These are phyloP conservation scores for Hapalemur alaotrensis DNA, from an alignment of 2,797 vertebrate genomes.

Conservation along the genomic window DNA sequence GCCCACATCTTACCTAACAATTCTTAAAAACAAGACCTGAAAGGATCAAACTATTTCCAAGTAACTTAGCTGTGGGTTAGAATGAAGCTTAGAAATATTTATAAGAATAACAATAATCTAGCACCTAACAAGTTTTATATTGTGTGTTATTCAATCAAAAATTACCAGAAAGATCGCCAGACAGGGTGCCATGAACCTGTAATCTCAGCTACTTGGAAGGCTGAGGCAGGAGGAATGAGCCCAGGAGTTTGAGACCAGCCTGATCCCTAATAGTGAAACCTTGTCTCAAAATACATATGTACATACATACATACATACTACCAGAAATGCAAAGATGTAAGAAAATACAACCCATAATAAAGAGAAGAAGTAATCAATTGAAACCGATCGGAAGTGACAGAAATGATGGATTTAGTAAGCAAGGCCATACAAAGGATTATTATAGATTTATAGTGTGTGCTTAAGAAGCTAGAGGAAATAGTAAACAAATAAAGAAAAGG, in stretches of 20 bases:
- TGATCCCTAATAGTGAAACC: background rate
- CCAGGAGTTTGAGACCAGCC: background rate
- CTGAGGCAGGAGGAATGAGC: background rate
- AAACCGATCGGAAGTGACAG: background rate
- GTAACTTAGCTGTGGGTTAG: background rate
- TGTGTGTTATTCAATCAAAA: background rate
- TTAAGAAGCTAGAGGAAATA: background rate
- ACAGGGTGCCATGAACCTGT: background rate
- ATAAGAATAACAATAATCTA: background rate
- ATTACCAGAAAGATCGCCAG: background rate
- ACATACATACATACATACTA: too few species aligned
- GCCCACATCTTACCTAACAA: background rate
- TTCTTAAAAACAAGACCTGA: background rate
- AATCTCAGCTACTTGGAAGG: background rate
- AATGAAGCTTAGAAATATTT: background rate
- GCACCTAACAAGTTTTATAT: background rate
- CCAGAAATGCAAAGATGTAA: background rate
- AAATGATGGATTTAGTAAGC: background rate
- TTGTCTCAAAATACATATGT: too few species aligned
- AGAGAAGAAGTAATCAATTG: background rate
- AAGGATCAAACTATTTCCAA: background rate
- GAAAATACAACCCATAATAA: background rate
- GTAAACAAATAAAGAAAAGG: background rate
- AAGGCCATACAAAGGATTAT: background rate
- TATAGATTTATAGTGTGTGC: background rate